These are phyloP conservation scores for Pristionchus exspectatus DNA, from an alignment of 2,888 invertebrate genomes.

Conservation along the genomic window DNA sequence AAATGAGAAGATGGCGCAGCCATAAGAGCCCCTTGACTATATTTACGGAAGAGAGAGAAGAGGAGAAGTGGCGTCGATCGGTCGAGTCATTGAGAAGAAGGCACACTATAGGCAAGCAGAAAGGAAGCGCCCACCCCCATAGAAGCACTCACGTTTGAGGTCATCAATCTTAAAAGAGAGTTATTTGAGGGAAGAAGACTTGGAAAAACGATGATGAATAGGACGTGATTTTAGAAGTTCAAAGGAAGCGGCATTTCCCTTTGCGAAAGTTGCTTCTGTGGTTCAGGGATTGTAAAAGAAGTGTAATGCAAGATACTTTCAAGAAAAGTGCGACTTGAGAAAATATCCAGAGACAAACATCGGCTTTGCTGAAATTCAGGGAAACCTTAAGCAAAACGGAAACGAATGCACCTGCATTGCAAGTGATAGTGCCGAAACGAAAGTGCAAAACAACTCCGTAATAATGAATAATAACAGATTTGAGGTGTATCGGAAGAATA, in stretches of 20 bases:
- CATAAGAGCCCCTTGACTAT: constrained; percentile 48
- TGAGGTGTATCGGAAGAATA: neutral
- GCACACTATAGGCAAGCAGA: constrained; percentile 14
- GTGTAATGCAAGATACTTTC: neutral
- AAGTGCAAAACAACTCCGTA: neutral
- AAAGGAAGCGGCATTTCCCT: neutral
- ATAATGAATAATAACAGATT: neutral
- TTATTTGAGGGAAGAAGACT: neutral
- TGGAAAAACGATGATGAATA: neutral
- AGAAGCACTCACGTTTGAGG: neutral
- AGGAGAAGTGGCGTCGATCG: constrained; percentile 20
- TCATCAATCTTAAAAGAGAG: constrained; percentile 12
- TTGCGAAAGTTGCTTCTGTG: neutral
- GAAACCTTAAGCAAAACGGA: constrained; percentile 1
- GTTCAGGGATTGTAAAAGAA: neutral
- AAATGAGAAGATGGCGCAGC: constrained; percentile 36
- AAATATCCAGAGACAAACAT: neutral
- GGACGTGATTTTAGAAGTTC: neutral
- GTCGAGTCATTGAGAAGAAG: constrained; percentile 6
- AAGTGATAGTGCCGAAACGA: neutral
- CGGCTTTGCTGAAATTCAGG: neutral
- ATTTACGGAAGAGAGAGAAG: constrained; percentile 35
- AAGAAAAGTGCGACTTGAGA: neutral
- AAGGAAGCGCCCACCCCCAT: constrained; percentile 38
- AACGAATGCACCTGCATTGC: neutral